Evolutionary conservation across 1,140 invertebrate genomes (phyloP), one percentile per base, ranked within the genome.

Genomic region (Leptonema lineaticorne): DNA sequence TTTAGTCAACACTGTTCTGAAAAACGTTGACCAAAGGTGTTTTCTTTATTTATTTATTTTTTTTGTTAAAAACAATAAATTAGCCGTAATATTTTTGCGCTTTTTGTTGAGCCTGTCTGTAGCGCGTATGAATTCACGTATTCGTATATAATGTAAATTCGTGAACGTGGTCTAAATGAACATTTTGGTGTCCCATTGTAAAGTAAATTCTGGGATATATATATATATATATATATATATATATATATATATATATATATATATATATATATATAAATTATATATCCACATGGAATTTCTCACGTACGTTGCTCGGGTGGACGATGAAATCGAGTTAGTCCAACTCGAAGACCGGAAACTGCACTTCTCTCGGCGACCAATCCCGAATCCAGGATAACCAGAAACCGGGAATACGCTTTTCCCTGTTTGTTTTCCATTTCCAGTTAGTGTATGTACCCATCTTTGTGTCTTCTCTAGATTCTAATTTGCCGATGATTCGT

Each of bases 391-490:
- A 7, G 24, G 14, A 50, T 24, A 41, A 16, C 16, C 16, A 14
- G 37, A 9, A 16, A 16, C 16, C 1, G 37, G 37, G 37, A 41
- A 41, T 41, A 41, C 9, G 5, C 50, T 14, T 1, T 26, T 7
- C 3, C 50, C n/a, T 53, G 50, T 53, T 53, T 53, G 50, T 53
- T 53, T 53, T 53, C 50, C 50, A 53, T 26, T 53, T 24, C 2
- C 4, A 2, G 22, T 53, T 8, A 11, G 3, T 20, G 22, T 53
- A 53, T 26, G 50, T 53, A 26, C 20, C 2, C 22, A 2, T 53
- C 4, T 3, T 41, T 2, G 2, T 14, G 16, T 41, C 2, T 41
- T 14, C 37, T n/a, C n/a, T n/a, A n/a, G n/a, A n/a, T n/a, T n/a
- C n/a, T n/a, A n/a, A n/a, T n/a, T n/a, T n/a, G n/a, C n/a, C n/a